A percentile compares a stretch with the other conserved stretches of the same genome.
Evolutionary conservation across 1,140 invertebrate species (phyloP).

Genomic region (Drosophila burlai): DNA sequence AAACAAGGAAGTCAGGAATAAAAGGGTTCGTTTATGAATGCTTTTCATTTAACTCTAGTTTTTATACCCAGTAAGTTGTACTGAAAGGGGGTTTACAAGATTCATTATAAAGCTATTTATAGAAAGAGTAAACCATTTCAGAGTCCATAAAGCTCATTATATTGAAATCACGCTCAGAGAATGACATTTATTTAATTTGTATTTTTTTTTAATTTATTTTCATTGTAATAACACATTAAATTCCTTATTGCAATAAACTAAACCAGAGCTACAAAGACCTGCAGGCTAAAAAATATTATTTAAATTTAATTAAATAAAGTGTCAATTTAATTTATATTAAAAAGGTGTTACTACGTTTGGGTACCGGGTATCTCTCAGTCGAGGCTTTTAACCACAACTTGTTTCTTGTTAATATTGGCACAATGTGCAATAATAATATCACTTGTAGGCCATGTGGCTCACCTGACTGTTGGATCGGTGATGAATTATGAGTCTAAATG

Average conservation of each 20-base stretch:
- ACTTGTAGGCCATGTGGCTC: conserved; percentile 19
- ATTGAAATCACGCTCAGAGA: no score
- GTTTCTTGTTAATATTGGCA: conserved; percentile 4
- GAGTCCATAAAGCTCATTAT: neutral
- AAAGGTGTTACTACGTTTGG: no score
- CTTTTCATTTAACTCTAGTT: conserved; percentile 2
- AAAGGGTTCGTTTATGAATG: conserved; percentile 21
- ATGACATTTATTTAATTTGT: no score
- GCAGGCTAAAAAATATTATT: no score
- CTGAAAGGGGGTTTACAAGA: neutral
- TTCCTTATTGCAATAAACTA: no score
- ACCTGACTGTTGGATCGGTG: conserved; percentile 14
- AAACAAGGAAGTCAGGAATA: conserved; percentile 14
- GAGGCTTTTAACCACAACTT: neutral
- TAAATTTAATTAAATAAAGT: neutral
- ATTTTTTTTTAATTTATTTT: no score
- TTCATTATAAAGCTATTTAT: neutral
- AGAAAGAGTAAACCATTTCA: neutral
- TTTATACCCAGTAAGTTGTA: neutral
- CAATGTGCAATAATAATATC: conserved; percentile 9
- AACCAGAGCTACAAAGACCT: no score
- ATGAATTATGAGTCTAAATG: conserved; percentile 11
- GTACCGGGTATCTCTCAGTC: neutral
- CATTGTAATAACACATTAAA: no score
- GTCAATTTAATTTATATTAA: neutral